phyloP scores from a whole-genome alignment of 1,140 invertebrate species.

The Phymastichus coffea region DNA sequence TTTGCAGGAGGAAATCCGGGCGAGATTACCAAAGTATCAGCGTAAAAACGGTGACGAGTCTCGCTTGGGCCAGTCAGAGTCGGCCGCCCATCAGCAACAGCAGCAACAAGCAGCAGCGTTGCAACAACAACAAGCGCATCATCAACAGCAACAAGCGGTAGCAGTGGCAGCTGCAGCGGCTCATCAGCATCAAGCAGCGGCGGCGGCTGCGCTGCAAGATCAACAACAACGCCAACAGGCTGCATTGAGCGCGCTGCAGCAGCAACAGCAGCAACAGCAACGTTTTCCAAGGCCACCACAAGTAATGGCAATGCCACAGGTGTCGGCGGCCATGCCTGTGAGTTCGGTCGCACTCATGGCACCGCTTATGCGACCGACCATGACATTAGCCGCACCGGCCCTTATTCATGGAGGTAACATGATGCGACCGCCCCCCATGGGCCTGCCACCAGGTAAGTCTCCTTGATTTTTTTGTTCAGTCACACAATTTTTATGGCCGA shows the following conservation, averaged over 20 bases:
- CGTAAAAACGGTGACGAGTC: slow-evolving; percentile 56
- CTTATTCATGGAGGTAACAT: slow-evolving; percentile 71
- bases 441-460: slow-evolving; percentile 72
- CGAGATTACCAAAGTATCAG: slow-evolving; percentile 75
- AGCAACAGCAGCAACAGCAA: slow-evolving; percentile 41
- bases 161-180: slow-evolving; percentile 41
- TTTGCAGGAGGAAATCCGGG: slow-evolving; percentile 79
- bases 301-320: slow-evolving; percentile 47
- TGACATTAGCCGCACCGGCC: slow-evolving; percentile 67
- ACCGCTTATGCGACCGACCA: slow-evolving; percentile 62
- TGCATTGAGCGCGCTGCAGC: slow-evolving; percentile 44
- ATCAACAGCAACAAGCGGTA: slow-evolving; percentile 40
- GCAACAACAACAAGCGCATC: slow-evolving; percentile 44
- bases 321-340: slow-evolving; percentile 54
- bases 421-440: slow-evolving; percentile 70
- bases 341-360: slow-evolving; percentile 63
- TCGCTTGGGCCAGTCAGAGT: slow-evolving; percentile 58
- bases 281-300: slow-evolving; percentile 50
- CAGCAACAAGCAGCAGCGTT: slow-evolving; percentile 39
- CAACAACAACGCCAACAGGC: slow-evolving; percentile 55
- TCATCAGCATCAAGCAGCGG: slow-evolving; percentile 31
- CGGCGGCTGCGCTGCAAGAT: slow-evolving; percentile 50
- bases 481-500: not conserved
- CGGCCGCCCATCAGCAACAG: slow-evolving; percentile 39
- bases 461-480: slow-evolving; percentile 31